Conservation (phyloP, 1,140 invertebrate species). For the Neodiprion virginianus region DNA sequence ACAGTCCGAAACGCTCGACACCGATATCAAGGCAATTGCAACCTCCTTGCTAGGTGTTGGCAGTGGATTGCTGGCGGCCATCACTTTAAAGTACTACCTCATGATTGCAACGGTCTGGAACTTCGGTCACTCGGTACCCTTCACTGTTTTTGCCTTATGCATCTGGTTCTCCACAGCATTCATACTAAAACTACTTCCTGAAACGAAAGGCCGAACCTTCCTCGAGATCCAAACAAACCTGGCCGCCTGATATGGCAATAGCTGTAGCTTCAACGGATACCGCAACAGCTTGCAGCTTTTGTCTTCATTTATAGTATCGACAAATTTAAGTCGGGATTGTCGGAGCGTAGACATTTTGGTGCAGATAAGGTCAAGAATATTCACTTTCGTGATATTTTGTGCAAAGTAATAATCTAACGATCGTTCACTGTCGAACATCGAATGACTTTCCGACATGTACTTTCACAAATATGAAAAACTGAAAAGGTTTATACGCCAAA, state of each 20-base stretch:
- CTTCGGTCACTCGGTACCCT: slow-evolving; percentile 67
- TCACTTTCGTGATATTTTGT: no score
- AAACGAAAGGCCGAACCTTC: slow-evolving; percentile 81
- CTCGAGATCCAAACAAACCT: slow-evolving; percentile 43
- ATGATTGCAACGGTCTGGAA: slow-evolving; percentile 66
- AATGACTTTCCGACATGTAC: no score
- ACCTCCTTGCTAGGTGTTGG: slow-evolving; percentile 71
- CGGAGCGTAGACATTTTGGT: no score
- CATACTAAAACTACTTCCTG: slow-evolving; percentile 70
- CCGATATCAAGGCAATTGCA: slow-evolving; percentile 71
- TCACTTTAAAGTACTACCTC: slow-evolving; percentile 76
- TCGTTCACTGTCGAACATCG: no score
- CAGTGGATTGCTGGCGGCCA: slow-evolving; percentile 71
- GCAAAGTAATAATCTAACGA: no score
- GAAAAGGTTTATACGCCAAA: no score
- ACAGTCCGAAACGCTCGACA: slow-evolving; percentile 75
- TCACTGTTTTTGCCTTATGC: slow-evolving; percentile 71
- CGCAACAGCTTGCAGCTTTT: no score
- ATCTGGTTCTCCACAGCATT: slow-evolving; percentile 61
- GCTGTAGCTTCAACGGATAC: no score
- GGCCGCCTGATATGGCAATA: slow-evolving; percentile 15
- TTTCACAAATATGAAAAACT: no score
- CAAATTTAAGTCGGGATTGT: no score
- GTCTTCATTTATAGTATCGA: no score
- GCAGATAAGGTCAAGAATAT: no score